Conservation (phyloP, 2,888 invertebrate genomes). For the Papilio gigon region DNA sequence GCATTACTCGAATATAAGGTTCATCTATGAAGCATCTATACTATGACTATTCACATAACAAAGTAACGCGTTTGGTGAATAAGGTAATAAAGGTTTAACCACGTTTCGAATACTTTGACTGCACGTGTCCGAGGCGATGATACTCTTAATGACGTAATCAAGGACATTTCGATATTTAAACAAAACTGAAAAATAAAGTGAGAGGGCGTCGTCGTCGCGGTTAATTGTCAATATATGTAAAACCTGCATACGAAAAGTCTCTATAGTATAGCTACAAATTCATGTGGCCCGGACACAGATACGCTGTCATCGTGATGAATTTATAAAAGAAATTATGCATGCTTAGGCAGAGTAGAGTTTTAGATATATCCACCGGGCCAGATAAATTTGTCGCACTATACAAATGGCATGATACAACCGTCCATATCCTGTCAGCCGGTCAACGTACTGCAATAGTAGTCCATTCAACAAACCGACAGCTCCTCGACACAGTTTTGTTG, state of each 20-base stretch:
- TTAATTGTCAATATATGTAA: too few relatives aligned
- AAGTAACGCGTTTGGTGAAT: neutral
- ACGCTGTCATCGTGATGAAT: too few relatives aligned
- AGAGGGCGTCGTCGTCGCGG: too few relatives aligned
- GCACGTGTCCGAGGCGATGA: neutral
- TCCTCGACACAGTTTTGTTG: conserved; percentile 1
- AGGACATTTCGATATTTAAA: neutral
- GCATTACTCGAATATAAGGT: neutral
- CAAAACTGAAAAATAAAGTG: too few relatives aligned
- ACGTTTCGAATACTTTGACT: conserved; percentile 15
- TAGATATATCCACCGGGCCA: neutral
- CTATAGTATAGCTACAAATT: too few relatives aligned
- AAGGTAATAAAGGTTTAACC: conserved; percentile 7
- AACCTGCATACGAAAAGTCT: too few relatives aligned
- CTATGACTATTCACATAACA: conserved; percentile 1
- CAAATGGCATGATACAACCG: neutral
- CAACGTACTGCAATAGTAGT: conserved; percentile 3
- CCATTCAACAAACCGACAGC: neutral
- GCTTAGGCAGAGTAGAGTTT: too few relatives aligned
- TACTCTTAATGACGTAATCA: neutral
- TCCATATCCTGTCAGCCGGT: conserved; percentile 2
- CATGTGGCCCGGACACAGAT: too few relatives aligned
- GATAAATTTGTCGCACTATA: neutral
- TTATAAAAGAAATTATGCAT: too few relatives aligned
- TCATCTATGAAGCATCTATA: neutral